phyloP scores from a whole-genome alignment of 1,140 invertebrate genomes.

The Hylaeus volcanicus region DNA sequence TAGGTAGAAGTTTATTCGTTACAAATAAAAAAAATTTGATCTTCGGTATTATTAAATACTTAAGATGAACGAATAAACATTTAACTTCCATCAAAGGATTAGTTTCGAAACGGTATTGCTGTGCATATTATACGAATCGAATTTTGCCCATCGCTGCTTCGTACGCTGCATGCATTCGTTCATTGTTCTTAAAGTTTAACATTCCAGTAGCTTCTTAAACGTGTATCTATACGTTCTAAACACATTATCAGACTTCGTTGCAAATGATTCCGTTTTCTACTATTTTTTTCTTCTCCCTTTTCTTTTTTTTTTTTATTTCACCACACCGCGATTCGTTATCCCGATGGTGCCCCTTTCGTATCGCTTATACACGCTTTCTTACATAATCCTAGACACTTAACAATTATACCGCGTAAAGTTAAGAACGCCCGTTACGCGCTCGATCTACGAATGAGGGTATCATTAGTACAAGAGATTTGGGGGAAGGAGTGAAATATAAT shows the following conservation, averaged over 20 bases:
- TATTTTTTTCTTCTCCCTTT: neutral
- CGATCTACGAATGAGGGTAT: conserved; percentile 37
- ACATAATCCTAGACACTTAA: conserved; percentile 51
- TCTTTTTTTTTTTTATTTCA: neutral
- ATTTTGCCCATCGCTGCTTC: neutral
- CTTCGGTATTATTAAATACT: too few species aligned
- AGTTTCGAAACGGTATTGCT: too few species aligned
- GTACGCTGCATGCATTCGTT: neutral
- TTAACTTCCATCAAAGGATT: too few species aligned
- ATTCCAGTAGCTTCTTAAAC: neutral
- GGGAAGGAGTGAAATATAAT: conserved; percentile 49
- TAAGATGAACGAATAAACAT: too few species aligned
- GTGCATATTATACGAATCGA: too few species aligned
- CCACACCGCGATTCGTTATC: conserved; percentile 3
- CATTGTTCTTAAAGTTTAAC: neutral
- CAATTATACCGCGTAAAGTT: conserved; percentile 46
- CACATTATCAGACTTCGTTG: conserved; percentile 41
- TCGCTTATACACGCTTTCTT: conserved; percentile 26
- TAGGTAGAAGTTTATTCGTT: too few species aligned
- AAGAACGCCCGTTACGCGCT: conserved; percentile 41
- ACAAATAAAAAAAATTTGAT: too few species aligned
- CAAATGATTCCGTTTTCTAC: conserved; percentile 28
- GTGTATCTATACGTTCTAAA: conserved; percentile 24
- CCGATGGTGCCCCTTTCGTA: conserved; percentile 34
- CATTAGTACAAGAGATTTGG: conserved; percentile 48